Base-by-base conservation (phyloP, 2,888 invertebrate species). In the Adelognathus sp. region DNA sequence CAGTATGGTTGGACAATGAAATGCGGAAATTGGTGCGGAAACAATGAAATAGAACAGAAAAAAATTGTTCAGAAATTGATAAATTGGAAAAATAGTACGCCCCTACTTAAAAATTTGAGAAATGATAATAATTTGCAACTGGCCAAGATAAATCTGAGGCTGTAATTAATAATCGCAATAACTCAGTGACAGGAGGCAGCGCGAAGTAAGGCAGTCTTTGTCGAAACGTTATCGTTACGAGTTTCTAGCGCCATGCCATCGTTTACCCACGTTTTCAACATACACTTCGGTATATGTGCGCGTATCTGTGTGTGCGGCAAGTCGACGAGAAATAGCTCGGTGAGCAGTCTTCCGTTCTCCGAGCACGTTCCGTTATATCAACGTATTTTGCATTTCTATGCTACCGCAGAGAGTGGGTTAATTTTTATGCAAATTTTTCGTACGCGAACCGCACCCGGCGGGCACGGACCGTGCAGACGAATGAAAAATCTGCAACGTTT, bases 391-490 rank as follows among this genome's bases (percentile, higher is more conserved):
- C 72, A 66, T 72, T 77, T 72, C 54, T 46, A 31, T 21, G 50
- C 60, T 61, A 36, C 50, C 39, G 41, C 31, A 31, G 50, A 72
- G 72, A 67, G 29, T 61, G 44, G 36, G 39, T 61, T 77, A 72
- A 77, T 72, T 77, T 77, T 77, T 61, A 77, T 77, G 77, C 67
- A 72, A 77, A 67, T 63, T 63, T 58, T 56, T 54, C 33, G 21
- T 21, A 31, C 36, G 18, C n/a, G 27, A 3, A 27, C 18, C 16
- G 27, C 3, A 39, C 9, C 29, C 11, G 14, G 18, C 3, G 58
- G 39, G 5, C 60, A 39, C 27, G 14, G 7, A 18, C 21, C n/a
- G n/a, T 27, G 4, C 14, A 6, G n/a, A 9, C 14, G n/a, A 24
- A 36, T 16, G 18, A 56, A 70, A 63, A 52, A 27, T 21, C 39